These are phyloP conservation scores for Rhopalosiphum nymphaeae DNA, from an alignment of 2,888 invertebrate species.

Conservation along the genomic window DNA sequence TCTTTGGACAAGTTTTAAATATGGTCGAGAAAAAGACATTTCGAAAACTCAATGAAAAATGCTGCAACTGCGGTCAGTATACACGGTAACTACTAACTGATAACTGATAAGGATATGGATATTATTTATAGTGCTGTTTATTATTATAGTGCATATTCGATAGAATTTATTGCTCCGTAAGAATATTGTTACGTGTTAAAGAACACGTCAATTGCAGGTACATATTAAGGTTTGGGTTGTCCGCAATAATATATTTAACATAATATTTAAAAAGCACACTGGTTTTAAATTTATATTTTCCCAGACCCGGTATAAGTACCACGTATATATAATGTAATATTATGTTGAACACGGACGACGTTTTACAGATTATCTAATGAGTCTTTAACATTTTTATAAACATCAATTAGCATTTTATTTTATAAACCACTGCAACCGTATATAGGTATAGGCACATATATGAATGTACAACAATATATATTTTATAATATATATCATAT, in stretches of 20 bases:
- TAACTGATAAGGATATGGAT: not conserved
- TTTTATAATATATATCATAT: slow-evolving; percentile 16
- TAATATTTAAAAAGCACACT: not conserved
- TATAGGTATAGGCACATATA: not conserved
- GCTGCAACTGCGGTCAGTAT: not conserved
- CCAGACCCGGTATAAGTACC: not conserved
- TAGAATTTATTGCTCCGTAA: not conserved
- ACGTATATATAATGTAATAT: not conserved
- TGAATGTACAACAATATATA: not conserved
- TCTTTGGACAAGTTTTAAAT: not conserved
- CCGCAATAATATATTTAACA: not conserved
- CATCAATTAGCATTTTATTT: slow-evolving; percentile 32
- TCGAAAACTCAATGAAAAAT: not conserved
- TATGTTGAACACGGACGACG: slow-evolving; percentile 23
- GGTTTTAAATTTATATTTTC: slow-evolving; percentile 6
- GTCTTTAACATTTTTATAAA: slow-evolving; percentile 38
- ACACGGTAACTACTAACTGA: not conserved
- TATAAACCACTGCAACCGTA: not conserved
- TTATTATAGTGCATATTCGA: not conserved
- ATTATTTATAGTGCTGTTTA: not conserved
- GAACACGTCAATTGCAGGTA: not conserved
- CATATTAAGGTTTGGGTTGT: not conserved
- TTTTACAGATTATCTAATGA: slow-evolving; percentile 40
- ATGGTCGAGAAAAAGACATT: not conserved
- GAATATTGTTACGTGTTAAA: not conserved